Conservation (phyloP, 2,888 invertebrate species). For the Meiosimyza decipiens region DNA sequence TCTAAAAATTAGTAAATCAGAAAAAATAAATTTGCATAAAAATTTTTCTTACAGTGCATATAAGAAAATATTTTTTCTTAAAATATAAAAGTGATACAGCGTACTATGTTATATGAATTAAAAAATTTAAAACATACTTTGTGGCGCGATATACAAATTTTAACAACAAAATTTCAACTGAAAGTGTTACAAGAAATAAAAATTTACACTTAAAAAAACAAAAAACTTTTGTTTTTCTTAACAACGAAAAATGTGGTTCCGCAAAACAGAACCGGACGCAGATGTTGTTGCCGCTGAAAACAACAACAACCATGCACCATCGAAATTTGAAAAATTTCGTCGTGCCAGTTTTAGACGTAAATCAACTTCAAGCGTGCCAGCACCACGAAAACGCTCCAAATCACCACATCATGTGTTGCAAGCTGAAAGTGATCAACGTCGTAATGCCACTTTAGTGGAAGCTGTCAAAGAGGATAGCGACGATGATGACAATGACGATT, state of each 20-base stretch:
- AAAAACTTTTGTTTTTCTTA: too few relatives aligned
- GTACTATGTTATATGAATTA: too few relatives aligned
- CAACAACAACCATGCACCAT: slow-evolving; percentile 36
- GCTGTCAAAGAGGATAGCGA: slow-evolving; percentile 46
- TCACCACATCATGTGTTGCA: slow-evolving; percentile 48
- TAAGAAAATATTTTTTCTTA: too few relatives aligned
- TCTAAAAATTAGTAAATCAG: background rate
- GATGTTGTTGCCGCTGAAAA: slow-evolving; percentile 36
- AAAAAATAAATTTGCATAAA: background rate
- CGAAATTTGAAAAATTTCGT: slow-evolving; percentile 52
- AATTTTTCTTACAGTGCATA: slow-evolving; percentile 18
- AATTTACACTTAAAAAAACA: background rate
- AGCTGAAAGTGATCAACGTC: background rate
- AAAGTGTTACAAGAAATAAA: too few relatives aligned
- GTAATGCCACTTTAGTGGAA: slow-evolving; percentile 41
- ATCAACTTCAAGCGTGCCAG: slow-evolving; percentile 32
- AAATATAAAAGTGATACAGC: background rate
- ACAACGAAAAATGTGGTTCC: slow-evolving; percentile 48
- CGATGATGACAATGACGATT: slow-evolving; percentile 33
- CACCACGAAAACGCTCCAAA: slow-evolving; percentile 49
- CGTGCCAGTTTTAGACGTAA: slow-evolving; percentile 52
- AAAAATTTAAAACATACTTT: too few relatives aligned
- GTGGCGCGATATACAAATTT: too few relatives aligned
- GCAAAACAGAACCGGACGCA: slow-evolving; percentile 30
- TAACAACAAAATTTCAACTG: too few relatives aligned